phyloP scores from a whole-genome alignment of 1,140 invertebrate genomes.

The Goniozus legneri region DNA sequence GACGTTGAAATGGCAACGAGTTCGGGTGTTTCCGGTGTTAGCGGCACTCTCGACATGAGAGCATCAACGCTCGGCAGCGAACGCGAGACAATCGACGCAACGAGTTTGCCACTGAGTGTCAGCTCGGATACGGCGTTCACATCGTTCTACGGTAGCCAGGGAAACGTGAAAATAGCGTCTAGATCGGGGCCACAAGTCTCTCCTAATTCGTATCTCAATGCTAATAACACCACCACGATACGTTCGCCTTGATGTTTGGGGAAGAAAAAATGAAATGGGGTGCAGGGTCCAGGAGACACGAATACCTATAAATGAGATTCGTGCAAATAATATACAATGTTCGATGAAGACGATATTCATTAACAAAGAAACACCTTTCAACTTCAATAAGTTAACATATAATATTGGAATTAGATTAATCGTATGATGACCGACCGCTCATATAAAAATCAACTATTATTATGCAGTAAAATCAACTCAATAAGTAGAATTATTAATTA shows the following conservation, averaged over 20 bases:
- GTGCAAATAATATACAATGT: background rate
- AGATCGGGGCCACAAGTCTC: slow-evolving; percentile 31
- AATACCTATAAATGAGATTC: slow-evolving; percentile 6
- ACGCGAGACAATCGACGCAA: slow-evolving; percentile 41
- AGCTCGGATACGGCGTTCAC: slow-evolving; percentile 69
- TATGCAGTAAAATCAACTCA: slow-evolving; percentile 4
- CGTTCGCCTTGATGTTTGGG: slow-evolving; percentile 27
- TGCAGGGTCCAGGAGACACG: slow-evolving; percentile 10
- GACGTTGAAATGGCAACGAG: slow-evolving; percentile 48
- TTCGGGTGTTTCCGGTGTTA: slow-evolving; percentile 42
- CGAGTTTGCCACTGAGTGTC: slow-evolving; percentile 43
- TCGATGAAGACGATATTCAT: too few species aligned
- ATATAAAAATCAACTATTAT: too few species aligned
- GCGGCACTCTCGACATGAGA: slow-evolving; percentile 42
- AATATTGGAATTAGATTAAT: too few species aligned
- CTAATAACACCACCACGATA: slow-evolving; percentile 16
- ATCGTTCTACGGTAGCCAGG: slow-evolving; percentile 63
- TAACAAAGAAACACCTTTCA: too few species aligned
- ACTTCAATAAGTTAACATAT: too few species aligned
- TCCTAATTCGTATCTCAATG: slow-evolving; percentile 26
- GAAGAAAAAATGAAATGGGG: slow-evolving; percentile 5
- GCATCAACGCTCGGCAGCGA: slow-evolving; percentile 44
- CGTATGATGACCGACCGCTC: too few species aligned
- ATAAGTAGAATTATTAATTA: background rate
- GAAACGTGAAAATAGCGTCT: slow-evolving; percentile 29